These are phyloP conservation scores for Rotaria magnacalcarata DNA, from an alignment of 2,888 invertebrate species.

Conservation along the genomic window DNA sequence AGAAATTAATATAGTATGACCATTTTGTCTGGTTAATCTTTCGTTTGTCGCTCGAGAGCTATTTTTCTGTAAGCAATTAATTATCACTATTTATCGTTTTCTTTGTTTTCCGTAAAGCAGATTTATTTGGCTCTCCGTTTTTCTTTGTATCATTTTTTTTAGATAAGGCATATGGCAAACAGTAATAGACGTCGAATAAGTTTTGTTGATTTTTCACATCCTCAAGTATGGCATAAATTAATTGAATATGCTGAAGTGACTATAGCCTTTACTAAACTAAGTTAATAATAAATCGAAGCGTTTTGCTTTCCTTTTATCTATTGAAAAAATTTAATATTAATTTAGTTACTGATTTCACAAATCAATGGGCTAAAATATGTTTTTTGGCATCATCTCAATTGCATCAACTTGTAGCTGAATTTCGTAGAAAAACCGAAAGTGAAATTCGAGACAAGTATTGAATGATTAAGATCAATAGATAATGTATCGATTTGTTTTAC, in stretches of 20 bases:
- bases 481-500: not conserved
- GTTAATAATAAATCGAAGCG: not conserved
- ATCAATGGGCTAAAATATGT: conserved; percentile 28
- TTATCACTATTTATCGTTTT: too few relatives aligned
- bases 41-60: too few relatives aligned
- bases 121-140: too few relatives aligned
- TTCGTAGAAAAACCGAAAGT: conserved; percentile 14
- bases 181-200: not conserved
- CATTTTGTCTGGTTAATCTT: too few relatives aligned
- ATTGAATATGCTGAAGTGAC: conserved; percentile 17
- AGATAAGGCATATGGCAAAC: not conserved
- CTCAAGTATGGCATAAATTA: conserved; percentile 18
- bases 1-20: too few relatives aligned
- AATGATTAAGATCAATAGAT: too few relatives aligned
- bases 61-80: too few relatives aligned
- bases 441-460: conserved; percentile 15
- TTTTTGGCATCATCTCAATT: not conserved
- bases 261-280: conserved; percentile 9
- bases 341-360: conserved; percentile 34
- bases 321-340: not conserved
- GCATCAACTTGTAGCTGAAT: not conserved
- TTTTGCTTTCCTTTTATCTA: not conserved
- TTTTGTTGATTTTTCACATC: conserved; percentile 8
- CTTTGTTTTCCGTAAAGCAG: too few relatives aligned
- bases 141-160: not conserved